Conservation (phyloP, 2,888 invertebrate genomes). For the Zonitis immaculata region DNA sequence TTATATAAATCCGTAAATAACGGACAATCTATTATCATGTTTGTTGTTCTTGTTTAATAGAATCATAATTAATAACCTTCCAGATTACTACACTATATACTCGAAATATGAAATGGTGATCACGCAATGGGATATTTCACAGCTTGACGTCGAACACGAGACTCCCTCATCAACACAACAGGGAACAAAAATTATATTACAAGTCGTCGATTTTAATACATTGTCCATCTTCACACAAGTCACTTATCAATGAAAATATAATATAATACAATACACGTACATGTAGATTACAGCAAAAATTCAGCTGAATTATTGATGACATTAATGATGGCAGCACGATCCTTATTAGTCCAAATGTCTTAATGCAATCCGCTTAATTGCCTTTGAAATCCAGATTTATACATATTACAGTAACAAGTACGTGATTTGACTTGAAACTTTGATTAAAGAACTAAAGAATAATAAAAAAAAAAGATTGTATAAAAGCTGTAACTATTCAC, state of each 20-base stretch:
- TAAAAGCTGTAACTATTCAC: conserved; percentile 1
- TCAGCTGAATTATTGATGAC: conserved; percentile 1
- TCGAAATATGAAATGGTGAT: conserved; percentile 15
- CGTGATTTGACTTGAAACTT: conserved; percentile 2
- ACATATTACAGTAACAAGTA: conserved; percentile 1
- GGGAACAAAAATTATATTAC: neutral
- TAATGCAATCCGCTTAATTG: conserved; percentile 1
- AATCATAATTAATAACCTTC: conserved; percentile 15
- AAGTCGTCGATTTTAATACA: conserved; percentile 1
- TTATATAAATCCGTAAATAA: no score
- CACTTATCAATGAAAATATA: neutral
- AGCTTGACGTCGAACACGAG: conserved; percentile 19
- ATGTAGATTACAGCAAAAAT: neutral
- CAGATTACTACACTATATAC: conserved; percentile 14
- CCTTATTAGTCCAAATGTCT: conserved; percentile 2
- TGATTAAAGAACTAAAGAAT: neutral
- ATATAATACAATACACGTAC: neutral
- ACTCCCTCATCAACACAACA: conserved; percentile 16
- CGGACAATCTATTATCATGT: conserved; percentile 14
- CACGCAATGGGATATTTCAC: conserved; percentile 20
- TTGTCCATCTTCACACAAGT: neutral
- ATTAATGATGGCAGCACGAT: neutral
- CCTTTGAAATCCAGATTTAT: conserved; percentile 2
- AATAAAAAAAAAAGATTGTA: neutral
- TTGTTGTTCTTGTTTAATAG: conserved; percentile 13